Percentiles rank a stretch among this genome's conserved stretches.
phyloP scores from a whole-genome alignment of 2,113 vertebrate genomes.

The Eulemur macaco region DNA sequence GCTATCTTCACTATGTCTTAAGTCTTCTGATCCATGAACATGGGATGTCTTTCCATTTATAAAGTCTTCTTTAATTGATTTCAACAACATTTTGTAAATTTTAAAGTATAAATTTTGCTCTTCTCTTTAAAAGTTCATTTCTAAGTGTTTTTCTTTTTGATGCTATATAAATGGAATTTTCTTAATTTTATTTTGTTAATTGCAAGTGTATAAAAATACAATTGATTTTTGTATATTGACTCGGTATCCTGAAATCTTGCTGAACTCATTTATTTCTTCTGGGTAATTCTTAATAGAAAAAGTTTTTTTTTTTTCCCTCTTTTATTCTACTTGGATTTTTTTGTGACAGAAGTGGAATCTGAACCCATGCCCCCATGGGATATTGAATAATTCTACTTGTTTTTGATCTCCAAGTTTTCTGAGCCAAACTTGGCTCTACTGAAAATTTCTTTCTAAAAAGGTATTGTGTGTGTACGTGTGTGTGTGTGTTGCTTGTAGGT shows the following conservation, averaged over 20 bases:
- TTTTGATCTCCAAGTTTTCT: background rate
- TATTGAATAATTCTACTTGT: background rate
- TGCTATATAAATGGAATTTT: background rate
- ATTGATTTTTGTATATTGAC: constrained; percentile 16
- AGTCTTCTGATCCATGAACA: background rate
- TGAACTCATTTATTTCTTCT: constrained; percentile 31
- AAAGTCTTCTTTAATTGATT: background rate
- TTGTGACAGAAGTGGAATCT: too few species aligned
- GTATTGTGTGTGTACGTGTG: background rate
- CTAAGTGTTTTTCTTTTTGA: constrained; percentile 14
- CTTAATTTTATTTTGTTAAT: constrained; percentile 26
- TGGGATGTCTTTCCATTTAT: background rate
- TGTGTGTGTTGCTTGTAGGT: background rate
- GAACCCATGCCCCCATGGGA: too few species aligned
- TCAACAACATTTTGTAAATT: background rate
- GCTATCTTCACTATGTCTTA: background rate
- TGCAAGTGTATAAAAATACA: background rate
- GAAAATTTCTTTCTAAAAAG: background rate
- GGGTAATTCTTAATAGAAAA: background rate
- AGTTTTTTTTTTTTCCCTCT: background rate
- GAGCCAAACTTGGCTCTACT: background rate
- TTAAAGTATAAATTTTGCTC: background rate
- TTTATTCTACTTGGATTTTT: too few species aligned
- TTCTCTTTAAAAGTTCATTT: background rate
- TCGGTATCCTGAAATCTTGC: background rate